phyloP scores from a whole-genome alignment of 2,888 invertebrate genomes.

The Kryphioiulus occultus region DNA sequence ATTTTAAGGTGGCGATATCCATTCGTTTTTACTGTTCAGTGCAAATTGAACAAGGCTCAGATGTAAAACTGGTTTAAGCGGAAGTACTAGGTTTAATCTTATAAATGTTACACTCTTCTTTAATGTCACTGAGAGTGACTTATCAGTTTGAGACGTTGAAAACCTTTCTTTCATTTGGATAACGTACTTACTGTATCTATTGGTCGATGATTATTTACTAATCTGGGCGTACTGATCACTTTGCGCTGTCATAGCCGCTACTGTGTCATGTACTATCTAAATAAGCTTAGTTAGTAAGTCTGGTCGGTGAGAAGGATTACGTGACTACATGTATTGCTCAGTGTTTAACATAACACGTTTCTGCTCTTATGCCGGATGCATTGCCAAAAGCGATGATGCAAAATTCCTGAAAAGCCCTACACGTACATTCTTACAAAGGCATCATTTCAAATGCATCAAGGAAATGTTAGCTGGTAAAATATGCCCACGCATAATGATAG shows the following conservation, averaged over 20 bases:
- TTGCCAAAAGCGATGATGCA: background rate
- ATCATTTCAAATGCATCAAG: background rate
- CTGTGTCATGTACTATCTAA: too few relatives aligned
- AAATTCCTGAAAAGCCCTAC: background rate
- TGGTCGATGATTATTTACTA: background rate
- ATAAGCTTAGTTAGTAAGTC: too few relatives aligned
- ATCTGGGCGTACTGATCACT: background rate
- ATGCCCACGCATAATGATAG: background rate
- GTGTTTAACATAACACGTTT: too few relatives aligned
- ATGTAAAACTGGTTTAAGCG: background rate
- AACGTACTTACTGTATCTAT: background rate
- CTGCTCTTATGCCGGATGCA: background rate
- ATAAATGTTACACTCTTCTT: background rate
- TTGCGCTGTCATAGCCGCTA: too few relatives aligned
- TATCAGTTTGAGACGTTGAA: background rate
- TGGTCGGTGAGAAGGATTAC: too few relatives aligned
- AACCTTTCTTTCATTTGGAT: background rate
- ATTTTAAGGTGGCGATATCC: background rate
- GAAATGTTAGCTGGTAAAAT: background rate
- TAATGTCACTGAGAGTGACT: background rate
- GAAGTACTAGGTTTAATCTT: background rate
- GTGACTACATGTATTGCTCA: too few relatives aligned
- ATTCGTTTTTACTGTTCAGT: background rate
- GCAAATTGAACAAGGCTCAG: background rate
- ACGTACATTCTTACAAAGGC: background rate